Conservation (phyloP, 1,140 invertebrate genomes). For the Pogonognathellus flavescens region DNA sequence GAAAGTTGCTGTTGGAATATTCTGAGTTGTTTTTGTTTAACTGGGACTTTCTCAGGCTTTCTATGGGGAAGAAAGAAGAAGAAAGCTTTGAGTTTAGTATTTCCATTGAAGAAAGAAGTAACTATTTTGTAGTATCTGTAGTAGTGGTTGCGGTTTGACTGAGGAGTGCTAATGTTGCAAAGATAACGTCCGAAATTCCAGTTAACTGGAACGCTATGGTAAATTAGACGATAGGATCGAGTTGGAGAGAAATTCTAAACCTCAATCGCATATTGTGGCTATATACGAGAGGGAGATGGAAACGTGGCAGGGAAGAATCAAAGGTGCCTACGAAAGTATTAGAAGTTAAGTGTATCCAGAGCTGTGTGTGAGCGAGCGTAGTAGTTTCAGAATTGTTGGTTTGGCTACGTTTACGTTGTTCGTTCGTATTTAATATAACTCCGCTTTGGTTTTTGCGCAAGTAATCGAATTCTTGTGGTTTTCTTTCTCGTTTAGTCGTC, state of each 20-base stretch:
- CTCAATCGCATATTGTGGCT: constrained; percentile 9
- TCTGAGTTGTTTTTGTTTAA: too few species aligned
- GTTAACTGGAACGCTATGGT: too few species aligned
- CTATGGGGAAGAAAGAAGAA: too few species aligned
- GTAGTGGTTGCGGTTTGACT: too few species aligned
- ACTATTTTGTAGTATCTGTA: too few species aligned
- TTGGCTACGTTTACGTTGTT: constrained; percentile 9
- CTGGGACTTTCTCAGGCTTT: too few species aligned
- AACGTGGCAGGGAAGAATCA: not conserved
- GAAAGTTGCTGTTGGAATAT: too few species aligned
- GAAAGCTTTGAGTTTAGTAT: too few species aligned
- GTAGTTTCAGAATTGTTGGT: not conserved
- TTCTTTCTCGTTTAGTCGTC: constrained; percentile 17
- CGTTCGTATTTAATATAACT: not conserved
- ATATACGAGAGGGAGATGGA: not conserved
- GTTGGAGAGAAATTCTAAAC: not conserved
- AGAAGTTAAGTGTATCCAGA: not conserved
- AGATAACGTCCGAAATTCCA: too few species aligned
- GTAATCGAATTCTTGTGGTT: constrained; percentile 44
- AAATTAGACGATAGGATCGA: too few species aligned
- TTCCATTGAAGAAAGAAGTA: too few species aligned
- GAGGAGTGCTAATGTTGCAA: too few species aligned
- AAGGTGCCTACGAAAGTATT: not conserved
- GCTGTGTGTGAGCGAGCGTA: not conserved
- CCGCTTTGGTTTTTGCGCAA: constrained; percentile 45